Conservation (phyloP, 1,140 invertebrate genomes). For the Diplogasteroides magnus region DNA sequence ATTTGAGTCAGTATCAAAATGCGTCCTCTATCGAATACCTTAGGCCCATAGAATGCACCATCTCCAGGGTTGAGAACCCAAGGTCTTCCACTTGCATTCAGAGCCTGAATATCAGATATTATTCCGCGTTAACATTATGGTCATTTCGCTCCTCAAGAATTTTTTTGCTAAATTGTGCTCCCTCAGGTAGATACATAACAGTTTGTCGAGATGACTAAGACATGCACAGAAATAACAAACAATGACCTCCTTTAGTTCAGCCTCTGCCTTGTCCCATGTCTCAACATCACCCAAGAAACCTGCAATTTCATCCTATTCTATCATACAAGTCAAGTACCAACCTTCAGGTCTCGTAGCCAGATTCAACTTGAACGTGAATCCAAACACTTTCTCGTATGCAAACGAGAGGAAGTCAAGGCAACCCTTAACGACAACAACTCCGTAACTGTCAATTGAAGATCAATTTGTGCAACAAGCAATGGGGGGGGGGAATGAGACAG, state of each 20-base stretch:
- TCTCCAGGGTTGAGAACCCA: constrained; percentile 86
- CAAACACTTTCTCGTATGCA: constrained; percentile 79
- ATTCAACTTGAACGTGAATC: constrained; percentile 85
- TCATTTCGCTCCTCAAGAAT: too few species aligned
- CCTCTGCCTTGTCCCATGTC: constrained; percentile 82
- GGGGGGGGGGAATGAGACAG: too few species aligned
- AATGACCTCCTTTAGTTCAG: too few species aligned
- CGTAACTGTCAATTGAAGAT: too few species aligned
- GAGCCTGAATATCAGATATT: constrained; percentile 73
- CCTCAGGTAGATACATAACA: too few species aligned
- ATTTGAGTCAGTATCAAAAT: too few species aligned
- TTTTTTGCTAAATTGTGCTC: too few species aligned
- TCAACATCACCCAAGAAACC: constrained; percentile 79
- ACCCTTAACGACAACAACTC: constrained; percentile 33
- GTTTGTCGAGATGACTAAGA: too few species aligned
- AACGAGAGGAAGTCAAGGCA: constrained; percentile 77
- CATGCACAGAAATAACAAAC: too few species aligned
- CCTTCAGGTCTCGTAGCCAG: constrained; percentile 88
- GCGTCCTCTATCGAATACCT: constrained; percentile 59
- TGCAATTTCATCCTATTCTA: neutral
- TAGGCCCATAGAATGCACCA: constrained; percentile 98
- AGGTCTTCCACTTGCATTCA: constrained; percentile 75
- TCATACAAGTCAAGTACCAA: neutral
- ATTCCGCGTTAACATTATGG: too few species aligned
- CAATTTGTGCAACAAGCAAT: too few species aligned